A percentile compares a stretch with the other conserved stretches of the same genome.
Evolutionary conservation across 2,888 invertebrate genomes (phyloP).

Genomic region (Zhuqinia jingwanae): DNA sequence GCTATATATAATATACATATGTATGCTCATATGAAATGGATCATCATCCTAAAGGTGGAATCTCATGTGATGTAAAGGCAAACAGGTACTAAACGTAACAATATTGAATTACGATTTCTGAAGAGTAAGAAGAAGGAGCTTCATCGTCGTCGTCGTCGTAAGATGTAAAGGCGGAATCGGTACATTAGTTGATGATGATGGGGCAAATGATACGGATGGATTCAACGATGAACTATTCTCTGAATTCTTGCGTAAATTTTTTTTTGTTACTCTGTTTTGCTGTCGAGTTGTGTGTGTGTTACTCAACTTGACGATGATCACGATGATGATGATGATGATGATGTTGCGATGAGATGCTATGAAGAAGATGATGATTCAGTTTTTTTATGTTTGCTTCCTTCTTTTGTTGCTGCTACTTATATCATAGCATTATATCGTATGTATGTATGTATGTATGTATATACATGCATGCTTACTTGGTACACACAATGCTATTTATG

Average conservation of each 20-base stretch:
- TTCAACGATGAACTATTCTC: conserved; percentile 48
- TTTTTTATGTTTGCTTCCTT: conserved; percentile 47
- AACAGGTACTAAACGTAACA: too few species aligned
- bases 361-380: conserved; percentile 66
- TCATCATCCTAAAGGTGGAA: too few species aligned
- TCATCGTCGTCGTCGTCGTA: too few species aligned
- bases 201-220: conserved; percentile 63
- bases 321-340: conserved; percentile 52
- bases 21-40: conserved; percentile 3
- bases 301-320: conserved; percentile 55
- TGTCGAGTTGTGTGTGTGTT: conserved; percentile 8
- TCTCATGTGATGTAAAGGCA: too few species aligned
- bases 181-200: conserved; percentile 59
- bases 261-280: not conserved
- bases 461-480: too few species aligned
- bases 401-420: conserved; percentile 11
- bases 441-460: too few species aligned
- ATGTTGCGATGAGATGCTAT: too few species aligned
- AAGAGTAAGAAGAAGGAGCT: conserved; percentile 51
- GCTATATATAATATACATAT: not conserved
- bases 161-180: conserved; percentile 29
- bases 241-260: conserved; percentile 63
- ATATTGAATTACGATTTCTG: conserved; percentile 44
- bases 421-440: not conserved
- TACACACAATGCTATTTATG: too few species aligned